A percentile compares a stretch with the other conserved stretches of the same genome.
These are phyloP conservation scores for Chamaea fasciata DNA, from an alignment of 2,113 vertebrate species.

Conservation along the genomic window DNA sequence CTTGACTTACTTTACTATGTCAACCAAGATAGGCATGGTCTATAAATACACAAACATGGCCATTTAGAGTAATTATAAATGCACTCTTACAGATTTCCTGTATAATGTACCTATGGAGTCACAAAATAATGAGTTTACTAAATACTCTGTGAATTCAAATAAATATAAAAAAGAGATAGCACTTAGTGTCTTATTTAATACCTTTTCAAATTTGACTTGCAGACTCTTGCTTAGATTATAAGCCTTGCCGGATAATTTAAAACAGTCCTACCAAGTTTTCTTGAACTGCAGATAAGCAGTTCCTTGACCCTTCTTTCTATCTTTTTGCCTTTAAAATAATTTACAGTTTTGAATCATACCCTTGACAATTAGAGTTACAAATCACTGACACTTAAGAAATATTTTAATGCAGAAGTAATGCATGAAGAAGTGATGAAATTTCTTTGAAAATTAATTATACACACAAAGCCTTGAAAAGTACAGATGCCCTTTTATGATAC, in stretches of 20 bases:
- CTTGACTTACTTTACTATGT: neutral
- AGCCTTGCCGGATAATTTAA: neutral
- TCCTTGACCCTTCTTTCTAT: constrained; percentile 33
- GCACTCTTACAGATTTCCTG: neutral
- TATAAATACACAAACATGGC: neutral
- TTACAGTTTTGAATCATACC: constrained; percentile 49
- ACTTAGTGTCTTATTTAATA: neutral
- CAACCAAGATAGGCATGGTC: neutral
- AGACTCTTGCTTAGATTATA: neutral
- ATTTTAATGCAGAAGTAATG: neutral
- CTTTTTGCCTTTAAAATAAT: constrained; percentile 30
- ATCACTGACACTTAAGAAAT: constrained; percentile 59
- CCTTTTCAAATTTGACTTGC: neutral
- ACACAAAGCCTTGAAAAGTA: constrained; percentile 2
- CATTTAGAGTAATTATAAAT: neutral
- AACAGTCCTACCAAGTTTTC: neutral
- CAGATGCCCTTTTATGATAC: constrained; percentile 2
- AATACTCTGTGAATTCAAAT: neutral
- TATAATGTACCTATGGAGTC: neutral
- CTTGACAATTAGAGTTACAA: constrained; percentile 56
- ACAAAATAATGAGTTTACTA: neutral
- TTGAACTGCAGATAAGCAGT: neutral
- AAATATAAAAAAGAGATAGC: neutral
- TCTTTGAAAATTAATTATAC: constrained; percentile 11
- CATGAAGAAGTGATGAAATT: neutral